Evolutionary conservation across 1,140 invertebrate species (phyloP), one percentile per base, ranked within the genome.

Genomic region (Trichoplusia ni): DNA sequence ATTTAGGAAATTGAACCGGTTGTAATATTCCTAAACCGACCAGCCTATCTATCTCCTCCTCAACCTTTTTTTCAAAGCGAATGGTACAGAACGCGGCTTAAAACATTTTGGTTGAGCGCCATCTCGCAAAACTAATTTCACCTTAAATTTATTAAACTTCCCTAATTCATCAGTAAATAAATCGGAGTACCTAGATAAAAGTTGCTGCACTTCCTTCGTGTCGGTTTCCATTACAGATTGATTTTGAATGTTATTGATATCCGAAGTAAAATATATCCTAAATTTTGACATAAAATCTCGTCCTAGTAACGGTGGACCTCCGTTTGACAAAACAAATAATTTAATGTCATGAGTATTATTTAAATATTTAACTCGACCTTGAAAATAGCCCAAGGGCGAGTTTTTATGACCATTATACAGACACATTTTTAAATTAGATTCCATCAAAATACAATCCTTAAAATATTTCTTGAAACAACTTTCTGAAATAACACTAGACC

Each of bases 101-200:
- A 71, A 73, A 75, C 75, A 75, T 33, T 64, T 73, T 0, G 73
- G 73, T 13, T 1, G 9, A 5, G 56, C 13, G 11, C 60, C 60
- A 18, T 63, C 51, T 33, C 74, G 76, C 44, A 76, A 27, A 13
- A 67, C 74, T 44, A 76, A 31, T 6, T 64, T 13, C 1, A 78
- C 64, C 38, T 79, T 67, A 56, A 73, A 75, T 42, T 73, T 67
- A 62, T 75, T 78, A 46, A 78, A 78, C 44, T 42, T 27, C 1
- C 73, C 76, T 21, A 79, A 44, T 11, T 73, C 76, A 37, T 79
- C 67, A n/a, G n/a, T n/a, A n/a, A n/a, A n/a, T n/a, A n/a, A n/a
- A n/a, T n/a, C 29, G 29, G 29, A 31, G 29, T 31, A 31, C n/a
- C n/a, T 31, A 31, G 29, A 31, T 31, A 31, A 31, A 8, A 31